Conservation (phyloP, 1,140 invertebrate species). For the Liolophura sinensis region DNA sequence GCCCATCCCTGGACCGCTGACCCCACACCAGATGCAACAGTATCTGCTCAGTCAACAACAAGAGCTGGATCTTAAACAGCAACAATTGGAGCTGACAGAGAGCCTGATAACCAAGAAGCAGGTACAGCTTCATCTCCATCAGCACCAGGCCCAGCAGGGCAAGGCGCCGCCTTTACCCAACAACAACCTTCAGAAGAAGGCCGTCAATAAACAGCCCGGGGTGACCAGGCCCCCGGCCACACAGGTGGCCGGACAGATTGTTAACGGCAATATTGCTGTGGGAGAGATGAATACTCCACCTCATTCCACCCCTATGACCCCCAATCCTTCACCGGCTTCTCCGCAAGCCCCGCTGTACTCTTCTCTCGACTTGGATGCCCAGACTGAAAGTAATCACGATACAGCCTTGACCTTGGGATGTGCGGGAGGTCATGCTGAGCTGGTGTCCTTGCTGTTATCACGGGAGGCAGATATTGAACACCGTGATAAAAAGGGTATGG, state of each 20-base stretch:
- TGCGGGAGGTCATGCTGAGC: slow-evolving; percentile 93
- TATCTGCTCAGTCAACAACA: slow-evolving; percentile 25
- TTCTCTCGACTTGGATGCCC: slow-evolving; percentile 81
- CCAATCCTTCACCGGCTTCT: slow-evolving; percentile 44
- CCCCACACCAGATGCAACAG: slow-evolving; percentile 22
- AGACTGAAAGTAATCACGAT: slow-evolving; percentile 98
- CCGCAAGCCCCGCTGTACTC: slow-evolving; percentile 41
- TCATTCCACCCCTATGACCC: slow-evolving; percentile 36
- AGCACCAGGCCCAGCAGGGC: slow-evolving; percentile 15
- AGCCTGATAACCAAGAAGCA: slow-evolving; percentile 3
- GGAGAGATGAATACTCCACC: slow-evolving; percentile 36
- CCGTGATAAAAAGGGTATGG: slow-evolving; percentile 86
- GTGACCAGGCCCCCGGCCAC: neutral
- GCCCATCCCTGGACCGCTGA: slow-evolving; percentile 40
- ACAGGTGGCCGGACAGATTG: neutral
- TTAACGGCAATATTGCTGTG: neutral
- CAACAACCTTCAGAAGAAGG: slow-evolving; percentile 3
- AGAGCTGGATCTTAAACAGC: slow-evolving; percentile 33
- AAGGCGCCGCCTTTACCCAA: slow-evolving; percentile 1
- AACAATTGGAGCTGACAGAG: slow-evolving; percentile 23
- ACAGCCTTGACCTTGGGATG: slow-evolving; percentile 96
- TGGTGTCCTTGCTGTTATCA: slow-evolving; percentile 87
- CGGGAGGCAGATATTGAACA: slow-evolving; percentile 95
- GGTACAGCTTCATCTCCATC: neutral
- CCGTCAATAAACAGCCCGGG: neutral